Conservation (phyloP, 1,140 invertebrate species). For the Planococcus citri region DNA sequence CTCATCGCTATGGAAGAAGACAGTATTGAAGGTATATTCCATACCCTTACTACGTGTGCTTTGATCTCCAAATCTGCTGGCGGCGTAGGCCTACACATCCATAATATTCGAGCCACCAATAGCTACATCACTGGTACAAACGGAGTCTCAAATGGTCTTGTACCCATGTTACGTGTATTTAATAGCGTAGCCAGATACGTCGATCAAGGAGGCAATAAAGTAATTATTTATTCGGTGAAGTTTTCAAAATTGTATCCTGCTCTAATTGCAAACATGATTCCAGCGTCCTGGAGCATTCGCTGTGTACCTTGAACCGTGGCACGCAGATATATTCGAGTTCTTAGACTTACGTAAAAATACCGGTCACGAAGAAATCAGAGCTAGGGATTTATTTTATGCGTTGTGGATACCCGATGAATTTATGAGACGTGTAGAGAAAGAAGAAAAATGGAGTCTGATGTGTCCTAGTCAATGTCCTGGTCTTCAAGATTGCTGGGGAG, state of each 20-base stretch:
- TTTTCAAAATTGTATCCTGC: background rate
- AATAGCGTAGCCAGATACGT: constrained; percentile 96
- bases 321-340: constrained; percentile 94
- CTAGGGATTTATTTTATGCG: constrained; percentile 94
- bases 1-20: constrained; percentile 89
- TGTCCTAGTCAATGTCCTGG: constrained; percentile 90
- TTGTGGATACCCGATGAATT: constrained; percentile 98
- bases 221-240: no score
- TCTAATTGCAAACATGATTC: no score
- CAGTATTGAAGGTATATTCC: constrained; percentile 97
- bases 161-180: constrained; percentile 92
- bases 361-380: constrained; percentile 79
- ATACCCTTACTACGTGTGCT: constrained; percentile 87
- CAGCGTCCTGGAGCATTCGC: constrained; percentile 98
- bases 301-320: constrained; percentile 99
- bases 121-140: constrained; percentile 89
- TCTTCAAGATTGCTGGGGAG: constrained; percentile 81
- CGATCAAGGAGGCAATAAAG: constrained; percentile 95
- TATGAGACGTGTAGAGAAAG: constrained; percentile 85
- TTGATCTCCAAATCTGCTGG: constrained; percentile 95
- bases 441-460: constrained; percentile 90
- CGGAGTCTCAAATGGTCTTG: constrained; percentile 86
- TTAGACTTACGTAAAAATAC: constrained; percentile 89
- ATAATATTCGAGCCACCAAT: constrained; percentile 86
- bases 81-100: constrained; percentile 95